Evolutionary conservation across 1,140 invertebrate species (phyloP).

Genomic region (Maniola jurtina): DNA sequence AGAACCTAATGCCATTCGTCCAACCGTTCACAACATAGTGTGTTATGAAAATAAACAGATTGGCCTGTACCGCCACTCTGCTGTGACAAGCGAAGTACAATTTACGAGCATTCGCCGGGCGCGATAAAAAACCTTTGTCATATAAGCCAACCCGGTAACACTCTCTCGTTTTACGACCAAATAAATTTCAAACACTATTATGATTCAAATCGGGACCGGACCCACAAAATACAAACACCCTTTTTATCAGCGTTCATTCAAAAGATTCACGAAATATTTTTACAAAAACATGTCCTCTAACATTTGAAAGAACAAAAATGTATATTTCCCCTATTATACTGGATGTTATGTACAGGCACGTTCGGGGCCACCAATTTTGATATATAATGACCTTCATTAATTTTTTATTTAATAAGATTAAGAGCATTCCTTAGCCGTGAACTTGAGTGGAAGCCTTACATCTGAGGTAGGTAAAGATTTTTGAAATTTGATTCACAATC

Average conservation of each 20-base stretch:
- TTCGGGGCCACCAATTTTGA: slow-evolving; percentile 18
- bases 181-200: slow-evolving; percentile 77
- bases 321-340: slow-evolving; percentile 24
- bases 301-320: slow-evolving; percentile 33
- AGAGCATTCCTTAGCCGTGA: background rate
- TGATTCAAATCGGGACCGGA: slow-evolving; percentile 69
- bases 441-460: background rate
- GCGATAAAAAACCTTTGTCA: slow-evolving; percentile 74
- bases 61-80: slow-evolving; percentile 29
- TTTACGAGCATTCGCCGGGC: slow-evolving; percentile 64
- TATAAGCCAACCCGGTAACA: slow-evolving; percentile 60
- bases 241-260: slow-evolving; percentile 53
- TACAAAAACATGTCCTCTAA: slow-evolving; percentile 49
- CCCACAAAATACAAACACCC: slow-evolving; percentile 65
- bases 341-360: slow-evolving; percentile 42
- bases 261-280: slow-evolving; percentile 64
- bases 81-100: slow-evolving; percentile 68
- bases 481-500: no score
- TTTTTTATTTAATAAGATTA: background rate
- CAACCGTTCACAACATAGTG: slow-evolving; percentile 11
- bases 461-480: background rate
- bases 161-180: slow-evolving; percentile 69
- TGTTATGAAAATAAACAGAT: slow-evolving; percentile 29
- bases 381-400: background rate
- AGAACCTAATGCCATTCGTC: slow-evolving; percentile 1